phyloP scores from a whole-genome alignment of 2,113 vertebrate species.

The Campylorhamphus procurvoides region DNA sequence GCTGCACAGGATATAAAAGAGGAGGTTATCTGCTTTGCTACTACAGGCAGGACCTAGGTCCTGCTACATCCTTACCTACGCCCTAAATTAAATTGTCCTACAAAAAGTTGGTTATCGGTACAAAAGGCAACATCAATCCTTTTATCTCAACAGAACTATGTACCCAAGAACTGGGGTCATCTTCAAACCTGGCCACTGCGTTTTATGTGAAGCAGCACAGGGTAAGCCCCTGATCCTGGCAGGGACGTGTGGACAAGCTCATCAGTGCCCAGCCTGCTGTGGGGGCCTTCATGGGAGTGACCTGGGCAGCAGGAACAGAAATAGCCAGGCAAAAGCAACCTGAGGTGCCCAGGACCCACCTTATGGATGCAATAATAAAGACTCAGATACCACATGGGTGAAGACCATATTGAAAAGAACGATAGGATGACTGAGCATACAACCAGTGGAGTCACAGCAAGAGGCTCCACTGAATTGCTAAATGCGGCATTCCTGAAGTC shows the following conservation, averaged over 20 bases:
- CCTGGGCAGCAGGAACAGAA: background rate
- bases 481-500: background rate
- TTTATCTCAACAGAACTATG: background rate
- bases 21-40: background rate
- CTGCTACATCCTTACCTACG: background rate
- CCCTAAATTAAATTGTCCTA: background rate
- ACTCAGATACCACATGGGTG: background rate
- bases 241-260: fast-evolving
- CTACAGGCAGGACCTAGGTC: background rate
- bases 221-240: background rate
- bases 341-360: background rate
- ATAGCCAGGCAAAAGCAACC: background rate
- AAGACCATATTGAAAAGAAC: background rate
- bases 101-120: background rate
- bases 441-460: background rate
- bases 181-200: background rate
- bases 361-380: background rate
- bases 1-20: background rate
- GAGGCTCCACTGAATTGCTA: background rate
- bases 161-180: background rate
- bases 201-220: background rate
- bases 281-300: background rate
- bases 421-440: background rate
- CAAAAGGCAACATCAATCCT: background rate
- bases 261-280: fast-evolving